These are phyloP conservation scores for Tribolium castaneum DNA, from an alignment of 1,140 invertebrate species.

Conservation along the genomic window DNA sequence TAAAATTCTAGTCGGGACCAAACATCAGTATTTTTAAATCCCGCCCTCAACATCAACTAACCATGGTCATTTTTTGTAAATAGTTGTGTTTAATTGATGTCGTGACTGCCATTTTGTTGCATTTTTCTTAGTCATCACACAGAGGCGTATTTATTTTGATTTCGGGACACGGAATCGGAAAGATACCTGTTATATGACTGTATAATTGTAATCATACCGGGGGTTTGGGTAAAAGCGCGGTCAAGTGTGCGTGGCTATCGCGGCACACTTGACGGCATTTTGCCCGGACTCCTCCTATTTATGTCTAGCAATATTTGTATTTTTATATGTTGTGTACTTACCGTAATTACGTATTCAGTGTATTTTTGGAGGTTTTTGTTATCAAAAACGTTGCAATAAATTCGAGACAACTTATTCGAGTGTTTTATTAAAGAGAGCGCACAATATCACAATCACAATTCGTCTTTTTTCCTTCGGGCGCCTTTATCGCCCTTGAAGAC, in stretches of 20 bases:
- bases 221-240: too few relatives aligned
- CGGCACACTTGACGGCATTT: too few relatives aligned
- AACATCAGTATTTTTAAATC: not conserved
- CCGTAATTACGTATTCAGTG: not conserved
- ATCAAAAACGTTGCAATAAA: slow-evolving; percentile 30
- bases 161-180: not conserved
- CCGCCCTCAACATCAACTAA: slow-evolving; percentile 7
- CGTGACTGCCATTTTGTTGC: not conserved
- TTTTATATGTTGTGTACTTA: slow-evolving; percentile 33
- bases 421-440: slow-evolving; percentile 8
- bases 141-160: slow-evolving; percentile 10
- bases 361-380: slow-evolving; percentile 28
- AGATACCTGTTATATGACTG: slow-evolving; percentile 25
- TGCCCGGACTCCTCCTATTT: not conserved
- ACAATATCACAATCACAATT: slow-evolving; percentile 21
- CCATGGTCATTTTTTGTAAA: slow-evolving; percentile 20
- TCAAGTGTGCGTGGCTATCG: too few relatives aligned
- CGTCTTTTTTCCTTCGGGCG: slow-evolving; percentile 47
- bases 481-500: slow-evolving; percentile 64
- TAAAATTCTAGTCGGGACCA: not conserved
- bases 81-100: slow-evolving; percentile 27
- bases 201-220: slow-evolving; percentile 20
- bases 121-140: not conserved
- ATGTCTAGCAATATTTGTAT: slow-evolving; percentile 23
- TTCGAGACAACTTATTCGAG: not conserved